Percentiles rank a stretch among this genome's conserved stretches.
Evolutionary conservation across 2,113 vertebrate genomes (phyloP).

Genomic region (Vicugna pacos): DNA sequence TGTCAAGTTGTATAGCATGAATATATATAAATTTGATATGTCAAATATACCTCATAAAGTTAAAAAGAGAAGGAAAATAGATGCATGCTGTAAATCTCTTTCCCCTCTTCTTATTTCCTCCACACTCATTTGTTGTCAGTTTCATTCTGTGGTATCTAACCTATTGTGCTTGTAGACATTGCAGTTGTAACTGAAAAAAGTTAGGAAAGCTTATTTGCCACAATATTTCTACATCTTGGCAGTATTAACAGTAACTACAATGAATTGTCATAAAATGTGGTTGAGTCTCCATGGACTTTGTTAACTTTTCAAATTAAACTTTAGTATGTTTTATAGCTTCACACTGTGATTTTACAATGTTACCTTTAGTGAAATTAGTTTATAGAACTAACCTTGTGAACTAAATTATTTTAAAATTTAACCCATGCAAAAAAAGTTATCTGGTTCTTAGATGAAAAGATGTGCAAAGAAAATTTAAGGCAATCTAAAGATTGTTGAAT

Average conservation of each 20-base stretch:
- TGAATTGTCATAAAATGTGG: slow-evolving; percentile 42
- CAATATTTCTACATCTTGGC: neutral
- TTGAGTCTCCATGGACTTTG: slow-evolving; percentile 40
- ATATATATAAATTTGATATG: neutral
- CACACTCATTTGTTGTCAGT: neutral
- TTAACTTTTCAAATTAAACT: slow-evolving; percentile 74
- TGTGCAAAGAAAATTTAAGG: neutral
- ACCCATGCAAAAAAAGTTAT: neutral
- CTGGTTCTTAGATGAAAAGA: neutral
- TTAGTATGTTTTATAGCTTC: slow-evolving; percentile 65
- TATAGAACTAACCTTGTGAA: slow-evolving; percentile 20
- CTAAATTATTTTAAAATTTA: slow-evolving; percentile 69
- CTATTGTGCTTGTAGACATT: neutral
- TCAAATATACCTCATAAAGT: neutral
- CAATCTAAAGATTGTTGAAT: neutral
- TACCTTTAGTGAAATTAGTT: slow-evolving; percentile 60
- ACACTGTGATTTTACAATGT: slow-evolving; percentile 48
- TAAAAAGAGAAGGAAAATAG: neutral
- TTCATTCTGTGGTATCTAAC: neutral
- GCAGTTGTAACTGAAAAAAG: neutral
- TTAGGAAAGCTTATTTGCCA: neutral
- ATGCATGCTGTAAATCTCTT: neutral
- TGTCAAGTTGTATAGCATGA: neutral
- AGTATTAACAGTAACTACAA: neutral
- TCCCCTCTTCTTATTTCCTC: neutral